Evolutionary conservation across 1,140 invertebrate species (phyloP).

Genomic region (Alviniconcha marisindica): DNA sequence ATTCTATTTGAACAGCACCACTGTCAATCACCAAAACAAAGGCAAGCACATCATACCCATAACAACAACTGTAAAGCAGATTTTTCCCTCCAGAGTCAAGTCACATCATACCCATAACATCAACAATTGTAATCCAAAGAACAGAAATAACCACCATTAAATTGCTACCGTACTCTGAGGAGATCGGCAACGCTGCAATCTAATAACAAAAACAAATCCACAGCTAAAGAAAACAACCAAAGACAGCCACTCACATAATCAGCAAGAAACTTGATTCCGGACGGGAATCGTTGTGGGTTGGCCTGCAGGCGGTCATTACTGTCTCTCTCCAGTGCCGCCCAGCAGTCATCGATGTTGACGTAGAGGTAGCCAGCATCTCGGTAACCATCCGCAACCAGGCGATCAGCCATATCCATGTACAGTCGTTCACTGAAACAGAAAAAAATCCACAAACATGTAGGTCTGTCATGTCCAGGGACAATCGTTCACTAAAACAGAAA

Average conservation of each 20-base stretch:
- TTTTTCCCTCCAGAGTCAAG: too few relatives aligned
- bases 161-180: too few relatives aligned
- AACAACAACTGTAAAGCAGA: too few relatives aligned
- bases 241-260: constrained; percentile 87
- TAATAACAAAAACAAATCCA: neutral
- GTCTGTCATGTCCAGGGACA: neutral
- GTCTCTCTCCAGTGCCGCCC: constrained; percentile 89
- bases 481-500: neutral
- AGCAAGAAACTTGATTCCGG: constrained; percentile 91
- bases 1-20: too few relatives aligned
- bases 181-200: too few relatives aligned
- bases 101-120: too few relatives aligned
- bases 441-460: neutral
- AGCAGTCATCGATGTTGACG: constrained; percentile 97
- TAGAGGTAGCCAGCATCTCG: constrained; percentile 93
- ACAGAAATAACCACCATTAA: too few relatives aligned
- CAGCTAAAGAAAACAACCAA: neutral
- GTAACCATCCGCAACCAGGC: constrained; percentile 92
- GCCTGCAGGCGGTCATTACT: constrained; percentile 87
- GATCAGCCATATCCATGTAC: constrained; percentile 94
- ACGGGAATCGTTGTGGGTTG: constrained; percentile 91
- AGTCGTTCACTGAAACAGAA: constrained; percentile 86
- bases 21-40: too few relatives aligned
- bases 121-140: too few relatives aligned
- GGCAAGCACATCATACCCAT: too few relatives aligned